Evolutionary conservation across 1,140 invertebrate genomes (phyloP), one percentile per base, ranked within the genome.

Genomic region (Bombus haemorrhoidalis): DNA sequence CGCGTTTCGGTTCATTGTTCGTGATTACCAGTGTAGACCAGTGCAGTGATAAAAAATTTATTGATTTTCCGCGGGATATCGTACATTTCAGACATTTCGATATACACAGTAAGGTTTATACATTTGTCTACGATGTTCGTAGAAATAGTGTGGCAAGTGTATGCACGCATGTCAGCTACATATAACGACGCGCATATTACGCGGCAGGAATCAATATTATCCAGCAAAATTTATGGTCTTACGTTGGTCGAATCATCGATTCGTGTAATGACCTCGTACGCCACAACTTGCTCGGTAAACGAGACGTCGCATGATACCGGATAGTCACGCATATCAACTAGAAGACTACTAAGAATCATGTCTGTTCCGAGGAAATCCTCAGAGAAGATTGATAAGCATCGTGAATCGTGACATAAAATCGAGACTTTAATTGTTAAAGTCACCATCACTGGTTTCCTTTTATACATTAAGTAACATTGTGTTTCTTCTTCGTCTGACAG

Each of bases 201-300:
- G 64, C 59, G 39, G 41, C 43, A 13, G 62, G 59, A 82, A 86
- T 86, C 80, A 80, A 86, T 86, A 86, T 86, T 86, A 62, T 39
- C 39, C 39, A 18, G 85, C 79, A 86, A 87, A 87, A 92, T 92
- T 92, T 92, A 92, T 88, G 88, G 91, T 88, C 82, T 81, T 85
- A 79, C 85, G 88, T 81, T 92, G 85, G 85, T 87, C 91, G 91
- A 93, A 90, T 93, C 92, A 91, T 92, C 91, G 92, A 91, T 92
- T 93, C 89, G 89, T 89, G 92, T 93, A 93, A 93, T 91, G 91
- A 93, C 91, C 91, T 76, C 73, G 43, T 74, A 47, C 34, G 18
- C 43, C 64, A 68, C 81, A 78, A 78, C 74, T 71, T 47, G 62
- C 62, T 34, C 47, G 39, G 74, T 41, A 78, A 83, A 78, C 78